Evolutionary conservation across 2,888 invertebrate species (phyloP), one percentile per base, ranked within the genome.

Genomic region (Amaurobius ferox): DNA sequence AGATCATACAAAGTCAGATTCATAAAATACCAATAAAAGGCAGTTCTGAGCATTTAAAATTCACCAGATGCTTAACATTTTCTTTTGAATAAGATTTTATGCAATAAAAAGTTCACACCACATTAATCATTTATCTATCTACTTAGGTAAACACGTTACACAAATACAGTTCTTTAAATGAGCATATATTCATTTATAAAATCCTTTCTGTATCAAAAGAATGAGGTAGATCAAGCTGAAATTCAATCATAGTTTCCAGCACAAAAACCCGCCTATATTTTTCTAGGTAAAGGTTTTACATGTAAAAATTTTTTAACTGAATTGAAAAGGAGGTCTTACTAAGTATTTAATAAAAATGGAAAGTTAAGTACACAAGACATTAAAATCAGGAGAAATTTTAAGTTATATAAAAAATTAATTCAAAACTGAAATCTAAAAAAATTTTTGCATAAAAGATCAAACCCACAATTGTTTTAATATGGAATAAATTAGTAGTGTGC

Each of bases 191-290:
- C 62, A 68, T 68, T 68, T 83, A 83, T 77, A 83, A 83, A 83
- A 83, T 76, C 66, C 48, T 62, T 71, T 81, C 44, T 64, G 70
- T 83, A 83, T 76, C 61, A 83, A 83, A 76, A 76, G 81, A 83
- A 83, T 83, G 81, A 83, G 81, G 81, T 83, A 83, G 81, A 68
- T 68, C 61, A 61, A 71, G 81, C 81, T 83, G 76, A 76, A 83
- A 83, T 83, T 62, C 81, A 29, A 76, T 70, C 23, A 28, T 9
- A 26, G 40, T 35, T 40, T 68, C 40, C 68, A 68, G 68, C 68
- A 1, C 35, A 68, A 26, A 28, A 68, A 68, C 40, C 68, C 40
- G 40, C 64, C 64, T 30, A 30, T n/a, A n/a, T n/a, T n/a, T 64
- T 64, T 30, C 30, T n/a, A 55, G 23, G 55, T 55, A 55, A 55